These are phyloP conservation scores for Cyphomyrus plagiostoma DNA, from an alignment of 2,113 vertebrate species.

Conservation along the genomic window DNA sequence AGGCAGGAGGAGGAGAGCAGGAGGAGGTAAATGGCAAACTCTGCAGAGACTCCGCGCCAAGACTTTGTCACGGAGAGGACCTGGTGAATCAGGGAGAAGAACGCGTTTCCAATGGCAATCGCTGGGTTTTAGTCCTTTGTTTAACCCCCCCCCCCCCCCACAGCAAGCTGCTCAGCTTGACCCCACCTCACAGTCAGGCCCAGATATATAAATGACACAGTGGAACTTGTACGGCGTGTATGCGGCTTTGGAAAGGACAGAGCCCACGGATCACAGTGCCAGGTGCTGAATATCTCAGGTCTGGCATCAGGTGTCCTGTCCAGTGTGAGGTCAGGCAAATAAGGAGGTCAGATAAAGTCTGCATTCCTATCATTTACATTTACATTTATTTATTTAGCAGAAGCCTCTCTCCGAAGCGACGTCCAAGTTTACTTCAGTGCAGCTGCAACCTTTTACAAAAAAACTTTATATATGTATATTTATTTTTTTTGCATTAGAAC, in stretches of 20 bases:
- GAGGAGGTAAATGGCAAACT: neutral
- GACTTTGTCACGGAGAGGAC: neutral
- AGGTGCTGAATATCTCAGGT: neutral
- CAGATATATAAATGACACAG: neutral
- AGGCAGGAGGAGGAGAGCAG: neutral
- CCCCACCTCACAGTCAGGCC: neutral
- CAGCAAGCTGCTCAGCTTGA: neutral
- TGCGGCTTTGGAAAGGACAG: neutral
- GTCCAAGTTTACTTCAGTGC: neutral
- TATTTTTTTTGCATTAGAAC: neutral
- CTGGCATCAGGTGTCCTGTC: neutral
- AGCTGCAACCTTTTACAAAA: neutral
- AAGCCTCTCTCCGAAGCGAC: neutral
- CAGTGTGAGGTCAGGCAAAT: neutral
- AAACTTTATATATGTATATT: too few species aligned
- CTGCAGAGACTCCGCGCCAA: neutral
- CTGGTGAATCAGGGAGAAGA: neutral
- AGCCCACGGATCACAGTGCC: neutral
- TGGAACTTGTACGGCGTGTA: neutral
- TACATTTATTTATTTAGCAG: neutral
- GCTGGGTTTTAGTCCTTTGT: neutral
- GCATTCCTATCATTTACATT: neutral
- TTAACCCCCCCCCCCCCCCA: neutral
- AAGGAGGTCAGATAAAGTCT: neutral
- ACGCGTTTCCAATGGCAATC: neutral